Conservation (phyloP, 2,797 vertebrate species). For the Pseudochirops cupreus region DNA sequence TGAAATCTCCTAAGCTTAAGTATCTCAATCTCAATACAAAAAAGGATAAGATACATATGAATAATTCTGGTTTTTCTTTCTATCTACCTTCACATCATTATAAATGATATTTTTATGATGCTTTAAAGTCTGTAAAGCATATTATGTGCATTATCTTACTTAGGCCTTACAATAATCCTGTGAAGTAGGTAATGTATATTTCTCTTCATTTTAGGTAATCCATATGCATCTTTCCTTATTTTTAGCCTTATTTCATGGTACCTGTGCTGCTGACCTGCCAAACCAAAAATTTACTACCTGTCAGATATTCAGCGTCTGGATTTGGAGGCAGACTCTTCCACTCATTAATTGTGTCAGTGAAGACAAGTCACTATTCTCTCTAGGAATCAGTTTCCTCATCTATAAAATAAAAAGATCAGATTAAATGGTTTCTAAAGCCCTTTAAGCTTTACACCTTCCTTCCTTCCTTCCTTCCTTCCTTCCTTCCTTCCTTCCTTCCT, state of each 20-base stretch:
- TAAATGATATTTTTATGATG: not conserved
- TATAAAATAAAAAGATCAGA: not conserved
- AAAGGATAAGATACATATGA: not conserved
- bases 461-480: too few relatives aligned
- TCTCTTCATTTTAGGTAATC: not conserved
- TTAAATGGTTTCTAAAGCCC: not conserved
- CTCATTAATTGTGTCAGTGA: not conserved
- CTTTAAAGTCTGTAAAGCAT: not conserved
- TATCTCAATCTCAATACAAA: not conserved
- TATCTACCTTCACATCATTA: not conserved
- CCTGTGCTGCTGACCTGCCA: not conserved
- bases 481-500: too few relatives aligned
- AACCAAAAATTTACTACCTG: not conserved
- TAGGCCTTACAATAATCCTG: not conserved
- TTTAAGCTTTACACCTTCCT: not conserved
- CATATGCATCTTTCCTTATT: not conserved
- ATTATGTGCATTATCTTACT: not conserved
- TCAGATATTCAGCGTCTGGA: not conserved
- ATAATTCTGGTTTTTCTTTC: not conserved
- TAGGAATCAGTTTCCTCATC: not conserved
- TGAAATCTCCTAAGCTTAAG: not conserved
- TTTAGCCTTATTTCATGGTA: not conserved
- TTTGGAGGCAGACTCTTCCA: not conserved
- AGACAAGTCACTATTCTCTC: not conserved
- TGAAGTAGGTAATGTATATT: not conserved